phyloP scores from a whole-genome alignment of 2,888 invertebrate species.

The Nudaria mundana region DNA sequence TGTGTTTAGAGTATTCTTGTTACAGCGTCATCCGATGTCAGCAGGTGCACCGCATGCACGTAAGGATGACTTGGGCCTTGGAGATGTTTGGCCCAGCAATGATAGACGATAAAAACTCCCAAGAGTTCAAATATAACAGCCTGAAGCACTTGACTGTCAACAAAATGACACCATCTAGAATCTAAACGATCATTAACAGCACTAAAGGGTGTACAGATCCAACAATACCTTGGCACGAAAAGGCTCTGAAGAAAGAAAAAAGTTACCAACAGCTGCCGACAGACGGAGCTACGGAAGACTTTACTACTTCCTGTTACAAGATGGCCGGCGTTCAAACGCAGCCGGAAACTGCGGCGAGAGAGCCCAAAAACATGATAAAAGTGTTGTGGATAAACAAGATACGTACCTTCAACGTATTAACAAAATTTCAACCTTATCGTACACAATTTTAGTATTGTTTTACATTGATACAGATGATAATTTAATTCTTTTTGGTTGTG shows the following conservation, averaged over 20 bases:
- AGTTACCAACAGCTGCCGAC: constrained; percentile 51
- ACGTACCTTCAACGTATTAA: constrained; percentile 2
- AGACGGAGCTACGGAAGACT: constrained; percentile 73
- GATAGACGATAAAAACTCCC: neutral
- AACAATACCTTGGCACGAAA: constrained; percentile 28
- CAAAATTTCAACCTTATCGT: constrained; percentile 10
- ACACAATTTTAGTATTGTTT: accelerated
- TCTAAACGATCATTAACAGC: constrained; percentile 20
- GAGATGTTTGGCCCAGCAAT: too few relatives aligned
- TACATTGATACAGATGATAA: neutral
- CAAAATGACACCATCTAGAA: constrained; percentile 7
- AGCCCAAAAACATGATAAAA: constrained; percentile 59
- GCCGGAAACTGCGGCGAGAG: constrained; percentile 68
- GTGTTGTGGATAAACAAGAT: constrained; percentile 12
- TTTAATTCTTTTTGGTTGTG: constrained; percentile 19
- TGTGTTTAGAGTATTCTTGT: too few relatives aligned
- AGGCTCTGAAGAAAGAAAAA: constrained; percentile 46
- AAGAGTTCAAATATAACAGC: constrained; percentile 1
- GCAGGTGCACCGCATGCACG: too few relatives aligned
- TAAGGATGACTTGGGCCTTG: too few relatives aligned
- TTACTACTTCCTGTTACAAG: constrained; percentile 80
- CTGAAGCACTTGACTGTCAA: constrained; percentile 2
- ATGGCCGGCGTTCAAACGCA: constrained; percentile 71
- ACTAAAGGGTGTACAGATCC: constrained; percentile 22
- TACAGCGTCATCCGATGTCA: too few relatives aligned